Evolutionary conservation across 2,797 vertebrate genomes (phyloP).

Genomic region (Falco novaeseelandiae): DNA sequence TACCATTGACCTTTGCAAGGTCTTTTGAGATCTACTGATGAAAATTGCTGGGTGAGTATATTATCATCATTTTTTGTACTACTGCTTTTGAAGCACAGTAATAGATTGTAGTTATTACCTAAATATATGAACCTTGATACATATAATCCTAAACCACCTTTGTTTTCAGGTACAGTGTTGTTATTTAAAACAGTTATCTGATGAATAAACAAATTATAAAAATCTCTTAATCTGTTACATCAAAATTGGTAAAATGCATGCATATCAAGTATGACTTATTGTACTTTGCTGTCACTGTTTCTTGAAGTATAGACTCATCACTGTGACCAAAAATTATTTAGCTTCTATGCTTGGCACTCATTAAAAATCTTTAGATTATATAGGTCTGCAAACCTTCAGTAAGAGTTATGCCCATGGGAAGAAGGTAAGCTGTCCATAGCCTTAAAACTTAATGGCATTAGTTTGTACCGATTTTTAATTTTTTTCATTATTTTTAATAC

Average conservation of each 20-base stretch:
- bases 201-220: neutral
- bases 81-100: neutral
- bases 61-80: neutral
- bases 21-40: neutral
- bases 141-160: neutral
- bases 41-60: neutral
- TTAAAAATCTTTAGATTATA: neutral
- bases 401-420: neutral
- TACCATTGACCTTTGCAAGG: neutral
- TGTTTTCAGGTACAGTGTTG: neutral
- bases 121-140: neutral
- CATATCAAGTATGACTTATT: neutral
- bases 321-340: neutral
- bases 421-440: neutral
- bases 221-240: neutral
- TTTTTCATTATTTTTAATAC: neutral
- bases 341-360: neutral
- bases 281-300: neutral
- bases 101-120: neutral
- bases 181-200: neutral
- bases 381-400: neutral
- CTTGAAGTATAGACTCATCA: neutral
- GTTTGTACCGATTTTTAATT: neutral
- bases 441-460: neutral
- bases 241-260: neutral